phyloP scores from a whole-genome alignment of 1,140 invertebrate genomes.

The Pissodes strobi region DNA sequence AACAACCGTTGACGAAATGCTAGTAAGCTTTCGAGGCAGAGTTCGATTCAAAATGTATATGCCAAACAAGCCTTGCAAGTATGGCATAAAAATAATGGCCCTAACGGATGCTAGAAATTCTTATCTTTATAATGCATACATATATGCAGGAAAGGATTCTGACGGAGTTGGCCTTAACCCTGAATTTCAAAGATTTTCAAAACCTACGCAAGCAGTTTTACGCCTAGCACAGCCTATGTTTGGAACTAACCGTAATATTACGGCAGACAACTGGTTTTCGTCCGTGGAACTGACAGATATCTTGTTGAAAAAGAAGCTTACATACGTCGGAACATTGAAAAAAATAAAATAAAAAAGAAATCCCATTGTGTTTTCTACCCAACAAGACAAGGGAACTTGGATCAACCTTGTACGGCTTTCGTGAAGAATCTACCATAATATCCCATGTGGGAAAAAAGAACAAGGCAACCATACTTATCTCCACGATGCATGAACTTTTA shows the following conservation, averaged over 20 bases:
- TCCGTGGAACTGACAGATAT: conserved; percentile 39
- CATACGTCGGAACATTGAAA: conserved; percentile 49
- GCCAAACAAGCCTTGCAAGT: conserved; percentile 5
- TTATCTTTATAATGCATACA: conserved; percentile 24
- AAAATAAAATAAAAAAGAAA: conserved; percentile 50
- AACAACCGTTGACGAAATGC: conserved; percentile 5
- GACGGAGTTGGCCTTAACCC: conserved; percentile 12
- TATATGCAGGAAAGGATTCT: conserved; percentile 20
- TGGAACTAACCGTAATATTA: conserved; percentile 51
- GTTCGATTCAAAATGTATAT: conserved; percentile 14
- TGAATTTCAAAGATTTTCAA: conserved; percentile 9
- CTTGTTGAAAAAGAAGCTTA: conserved; percentile 38
- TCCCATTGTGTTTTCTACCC: conserved; percentile 42
- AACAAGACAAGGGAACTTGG: conserved; percentile 20
- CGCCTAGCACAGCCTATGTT: conserved; percentile 44
- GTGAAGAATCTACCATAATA: background rate
- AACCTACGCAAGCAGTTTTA: conserved; percentile 41
- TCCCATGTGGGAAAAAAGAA: conserved; percentile 38
- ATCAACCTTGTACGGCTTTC: conserved; percentile 26
- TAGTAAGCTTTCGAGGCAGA: conserved; percentile 19
- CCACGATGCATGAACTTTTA: conserved; percentile 48
- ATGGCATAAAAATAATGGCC: conserved; percentile 13
- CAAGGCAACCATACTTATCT: conserved; percentile 46
- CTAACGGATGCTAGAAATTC: conserved; percentile 22
- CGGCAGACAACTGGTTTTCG: conserved; percentile 55